phyloP scores from a whole-genome alignment of 2,113 vertebrate species.

The Bubalus kerabau region DNA sequence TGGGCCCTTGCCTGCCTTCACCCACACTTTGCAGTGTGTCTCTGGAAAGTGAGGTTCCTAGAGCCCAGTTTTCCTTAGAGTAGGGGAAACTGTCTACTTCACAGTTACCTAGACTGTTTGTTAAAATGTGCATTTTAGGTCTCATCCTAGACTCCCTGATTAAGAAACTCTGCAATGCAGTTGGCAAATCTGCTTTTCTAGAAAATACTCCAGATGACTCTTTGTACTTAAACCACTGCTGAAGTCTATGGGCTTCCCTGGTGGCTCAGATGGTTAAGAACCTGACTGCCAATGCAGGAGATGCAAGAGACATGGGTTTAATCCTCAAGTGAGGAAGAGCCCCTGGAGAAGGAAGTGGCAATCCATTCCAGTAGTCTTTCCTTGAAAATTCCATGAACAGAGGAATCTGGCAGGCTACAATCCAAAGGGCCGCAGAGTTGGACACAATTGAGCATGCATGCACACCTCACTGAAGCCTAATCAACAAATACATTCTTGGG shows the following conservation, averaged over 20 bases:
- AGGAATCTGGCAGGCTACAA: neutral
- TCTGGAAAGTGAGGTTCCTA: neutral
- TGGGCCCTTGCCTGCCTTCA: neutral
- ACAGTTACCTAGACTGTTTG: neutral
- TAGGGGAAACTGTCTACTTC: neutral
- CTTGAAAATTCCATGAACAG: neutral
- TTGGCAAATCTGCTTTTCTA: neutral
- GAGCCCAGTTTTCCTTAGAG: neutral
- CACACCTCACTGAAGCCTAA: neutral
- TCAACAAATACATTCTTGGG: neutral
- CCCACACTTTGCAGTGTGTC: neutral
- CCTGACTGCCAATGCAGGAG: neutral
- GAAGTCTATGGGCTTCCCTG: neutral
- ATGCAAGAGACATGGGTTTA: neutral
- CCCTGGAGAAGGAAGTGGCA: neutral
- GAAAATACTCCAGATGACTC: neutral
- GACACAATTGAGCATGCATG: rapidly evolving
- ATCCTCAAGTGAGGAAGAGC: neutral
- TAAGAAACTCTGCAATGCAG: neutral
- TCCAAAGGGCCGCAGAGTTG: neutral
- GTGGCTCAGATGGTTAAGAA: neutral
- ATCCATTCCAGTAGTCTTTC: neutral
- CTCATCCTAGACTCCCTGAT: neutral
- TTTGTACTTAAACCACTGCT: neutral
- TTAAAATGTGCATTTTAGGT: neutral